Evolutionary conservation across 2,888 invertebrate genomes (phyloP), one percentile per base, ranked within the genome.

Genomic region (Bimastos eiseni): DNA sequence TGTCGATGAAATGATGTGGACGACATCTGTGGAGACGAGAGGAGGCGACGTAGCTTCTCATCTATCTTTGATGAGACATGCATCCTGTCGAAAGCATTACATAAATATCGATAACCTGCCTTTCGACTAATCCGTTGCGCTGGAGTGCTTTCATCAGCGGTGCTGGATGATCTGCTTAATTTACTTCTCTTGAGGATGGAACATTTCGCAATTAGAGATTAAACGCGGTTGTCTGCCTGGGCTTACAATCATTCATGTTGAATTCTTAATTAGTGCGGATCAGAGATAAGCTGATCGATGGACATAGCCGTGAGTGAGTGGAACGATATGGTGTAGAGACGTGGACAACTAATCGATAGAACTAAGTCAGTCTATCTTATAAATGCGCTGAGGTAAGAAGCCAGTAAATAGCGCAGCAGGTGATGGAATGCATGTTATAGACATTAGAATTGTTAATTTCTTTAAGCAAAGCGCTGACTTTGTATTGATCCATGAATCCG

Each of bases 281-380:
- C 70, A n/a, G n/a, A 70, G 70, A 70, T 70, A 70, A n/a, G 70
- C 17, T n/a, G 70, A 70, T 70, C 70, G 70, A 70, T 70, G 70
- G n/a, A 70, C 70, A 21, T n/a, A 0, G 70, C n/a, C 0, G n/a
- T 70, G 70, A n/a, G n/a, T 70, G 70, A 70, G 70, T n/a, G 70
- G 30, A n/a, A 70, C n/a, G n/a, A n/a, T 6, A 8, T n/a, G 70
- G n/a, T 70, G 70, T 15, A 17, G 70, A n/a, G 17, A n/a, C 17
- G 49, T 49, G 49, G 70, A 70, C 11, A n/a, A 70, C 70, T 70
- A 11, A 70, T 70, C 70, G n/a, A 70, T n/a, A n/a, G 30, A 70
- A n/a, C 70, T 11, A 17, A 41, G 41, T 41, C 41, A 41, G 41
- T 41, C 41, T 41, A 41, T 41, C 41, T 41, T 41, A 41, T 15